These are phyloP conservation scores for Ornithorhynchus anatinus DNA, from an alignment of 2,113 vertebrate genomes.

Conservation along the genomic window DNA sequence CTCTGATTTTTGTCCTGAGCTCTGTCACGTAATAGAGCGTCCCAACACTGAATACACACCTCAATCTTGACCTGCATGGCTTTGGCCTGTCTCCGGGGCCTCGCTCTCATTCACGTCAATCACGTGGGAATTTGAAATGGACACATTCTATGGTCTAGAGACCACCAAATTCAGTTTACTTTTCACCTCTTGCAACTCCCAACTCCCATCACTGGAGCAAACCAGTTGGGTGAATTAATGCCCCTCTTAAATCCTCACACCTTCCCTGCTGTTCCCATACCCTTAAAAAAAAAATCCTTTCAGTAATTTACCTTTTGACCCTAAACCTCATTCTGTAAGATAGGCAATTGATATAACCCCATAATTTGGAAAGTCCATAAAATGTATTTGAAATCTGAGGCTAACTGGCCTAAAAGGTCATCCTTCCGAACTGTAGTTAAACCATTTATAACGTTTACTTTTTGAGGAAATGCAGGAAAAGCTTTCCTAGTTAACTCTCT, in stretches of 20 bases:
- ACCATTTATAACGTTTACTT: slow-evolving; percentile 41
- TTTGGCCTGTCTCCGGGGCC: not conserved
- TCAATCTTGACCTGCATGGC: not conserved
- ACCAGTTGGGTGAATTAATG: not conserved
- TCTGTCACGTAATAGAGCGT: not conserved
- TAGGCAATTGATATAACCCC: slow-evolving; percentile 22
- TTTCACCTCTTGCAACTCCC: slow-evolving; percentile 13
- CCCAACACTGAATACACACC: not conserved
- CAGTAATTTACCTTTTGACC: not conserved
- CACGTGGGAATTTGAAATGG: not conserved
- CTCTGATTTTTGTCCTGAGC: not conserved
- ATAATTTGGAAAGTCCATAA: slow-evolving; percentile 26
- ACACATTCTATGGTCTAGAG: slow-evolving; percentile 13
- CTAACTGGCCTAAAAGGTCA: slow-evolving; percentile 42
- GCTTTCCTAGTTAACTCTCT: slow-evolving; percentile 44
- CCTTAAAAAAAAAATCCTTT: slow-evolving; percentile 2
- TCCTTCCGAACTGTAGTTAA: slow-evolving; percentile 27
- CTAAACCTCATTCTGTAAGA: slow-evolving; percentile 22
- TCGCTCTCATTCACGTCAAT: not conserved
- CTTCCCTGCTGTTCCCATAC: not conserved
- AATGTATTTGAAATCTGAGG: slow-evolving; percentile 12
- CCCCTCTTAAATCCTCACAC: not conserved
- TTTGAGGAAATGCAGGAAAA: slow-evolving; percentile 30
- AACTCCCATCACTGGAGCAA: not conserved
- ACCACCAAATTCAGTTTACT: not conserved